phyloP scores from a whole-genome alignment of 2,888 invertebrate species.

The Ernsta delagoae region DNA sequence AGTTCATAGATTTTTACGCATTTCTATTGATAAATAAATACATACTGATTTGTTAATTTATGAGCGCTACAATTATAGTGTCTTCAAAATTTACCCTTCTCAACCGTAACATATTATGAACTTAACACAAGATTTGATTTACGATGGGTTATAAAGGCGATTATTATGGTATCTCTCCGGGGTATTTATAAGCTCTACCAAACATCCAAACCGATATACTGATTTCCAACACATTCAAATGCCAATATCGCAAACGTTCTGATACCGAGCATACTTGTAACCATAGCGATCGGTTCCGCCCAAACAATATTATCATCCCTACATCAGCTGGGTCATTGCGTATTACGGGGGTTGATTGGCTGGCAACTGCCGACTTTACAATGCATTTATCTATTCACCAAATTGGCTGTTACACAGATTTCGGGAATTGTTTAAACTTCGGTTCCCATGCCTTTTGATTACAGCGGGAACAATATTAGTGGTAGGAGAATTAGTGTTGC shows the following conservation, averaged over 20 bases:
- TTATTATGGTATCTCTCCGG: too few relatives aligned
- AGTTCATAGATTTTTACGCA: too few relatives aligned
- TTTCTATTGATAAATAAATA: too few relatives aligned
- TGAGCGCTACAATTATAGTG: too few relatives aligned
- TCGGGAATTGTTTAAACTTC: constrained; percentile 73
- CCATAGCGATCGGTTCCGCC: constrained; percentile 68
- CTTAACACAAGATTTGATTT: too few relatives aligned
- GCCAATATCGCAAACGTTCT: constrained; percentile 36
- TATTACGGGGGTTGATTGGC: constrained; percentile 54
- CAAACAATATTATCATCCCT: constrained; percentile 75
- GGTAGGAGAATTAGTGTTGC: constrained; percentile 34
- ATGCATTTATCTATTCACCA: constrained; percentile 65
- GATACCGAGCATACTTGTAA: constrained; percentile 47
- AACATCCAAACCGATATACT: background rate
- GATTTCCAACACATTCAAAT: constrained; percentile 18
- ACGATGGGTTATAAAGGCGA: too few relatives aligned
- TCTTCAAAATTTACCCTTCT: too few relatives aligned
- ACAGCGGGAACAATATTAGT: constrained; percentile 7
- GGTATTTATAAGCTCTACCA: too few relatives aligned
- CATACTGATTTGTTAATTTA: too few relatives aligned
- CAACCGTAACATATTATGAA: too few relatives aligned
- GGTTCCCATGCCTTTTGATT: constrained; percentile 60
- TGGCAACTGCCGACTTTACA: constrained; percentile 60
- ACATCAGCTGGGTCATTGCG: constrained; percentile 61
- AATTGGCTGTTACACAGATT: constrained; percentile 71